Evolutionary conservation across 2,888 invertebrate genomes (phyloP).

Genomic region (Nymphalis urticae): DNA sequence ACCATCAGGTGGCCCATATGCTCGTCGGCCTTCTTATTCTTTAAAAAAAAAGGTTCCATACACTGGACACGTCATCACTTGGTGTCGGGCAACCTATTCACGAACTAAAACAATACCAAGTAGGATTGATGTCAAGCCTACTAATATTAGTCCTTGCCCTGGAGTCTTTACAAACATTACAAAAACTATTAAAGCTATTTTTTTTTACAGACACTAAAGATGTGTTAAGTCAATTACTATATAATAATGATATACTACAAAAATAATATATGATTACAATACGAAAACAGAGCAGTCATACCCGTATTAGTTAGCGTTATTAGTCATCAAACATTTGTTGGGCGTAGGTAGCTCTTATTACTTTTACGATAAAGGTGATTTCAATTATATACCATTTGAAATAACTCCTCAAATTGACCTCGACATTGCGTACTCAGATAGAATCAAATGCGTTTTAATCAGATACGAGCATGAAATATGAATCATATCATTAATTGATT

Average conservation of each 20-base stretch:
- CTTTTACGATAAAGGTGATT: slow-evolving; percentile 8
- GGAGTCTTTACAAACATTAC: too few species aligned
- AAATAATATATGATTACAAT: not conserved
- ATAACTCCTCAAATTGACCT: slow-evolving; percentile 30
- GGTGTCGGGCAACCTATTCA: too few species aligned
- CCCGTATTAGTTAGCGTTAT: not conserved
- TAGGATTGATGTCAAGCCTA: too few species aligned
- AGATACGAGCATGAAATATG: not conserved
- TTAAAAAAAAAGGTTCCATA: too few species aligned
- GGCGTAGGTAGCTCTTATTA: not conserved
- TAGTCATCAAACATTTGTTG: not conserved
- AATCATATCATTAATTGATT: slow-evolving; percentile 18
- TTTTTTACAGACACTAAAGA: too few species aligned
- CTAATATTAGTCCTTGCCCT: too few species aligned
- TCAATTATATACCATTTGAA: slow-evolving; percentile 14
- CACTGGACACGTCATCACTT: too few species aligned
- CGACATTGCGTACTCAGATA: slow-evolving; percentile 27
- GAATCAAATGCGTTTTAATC: not conserved
- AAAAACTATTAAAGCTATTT: too few species aligned
- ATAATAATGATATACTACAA: not conserved
- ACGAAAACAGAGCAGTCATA: not conserved
- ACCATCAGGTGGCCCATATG: too few species aligned
- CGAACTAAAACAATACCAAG: too few species aligned
- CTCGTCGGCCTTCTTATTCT: too few species aligned
- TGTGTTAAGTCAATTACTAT: too few species aligned